Conservation (phyloP, 2,113 vertebrate species). For the Spilogale gracilis region DNA sequence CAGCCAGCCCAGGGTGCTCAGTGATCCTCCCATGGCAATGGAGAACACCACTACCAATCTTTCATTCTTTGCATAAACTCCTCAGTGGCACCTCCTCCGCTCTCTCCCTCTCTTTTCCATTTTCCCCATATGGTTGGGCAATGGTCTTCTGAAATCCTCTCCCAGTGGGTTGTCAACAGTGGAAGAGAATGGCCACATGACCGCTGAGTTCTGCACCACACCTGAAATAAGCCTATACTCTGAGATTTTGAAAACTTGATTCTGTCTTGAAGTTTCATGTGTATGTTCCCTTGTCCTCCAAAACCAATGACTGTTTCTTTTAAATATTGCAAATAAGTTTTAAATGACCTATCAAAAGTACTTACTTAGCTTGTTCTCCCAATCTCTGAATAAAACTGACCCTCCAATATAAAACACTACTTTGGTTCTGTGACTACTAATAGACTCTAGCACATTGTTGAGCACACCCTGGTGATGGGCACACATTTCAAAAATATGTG, state of each 20-base stretch:
- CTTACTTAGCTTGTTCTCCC: neutral
- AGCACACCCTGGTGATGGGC: neutral
- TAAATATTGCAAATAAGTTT: slow-evolving; percentile 17
- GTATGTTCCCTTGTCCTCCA: neutral
- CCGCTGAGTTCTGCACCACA: neutral
- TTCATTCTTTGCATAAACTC: neutral
- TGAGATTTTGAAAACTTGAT: neutral
- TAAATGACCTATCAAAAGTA: slow-evolving; percentile 24
- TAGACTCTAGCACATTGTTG: neutral
- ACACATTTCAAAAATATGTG: neutral
- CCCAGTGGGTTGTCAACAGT: neutral
- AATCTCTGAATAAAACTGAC: neutral
- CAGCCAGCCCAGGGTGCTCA: neutral
- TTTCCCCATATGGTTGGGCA: neutral
- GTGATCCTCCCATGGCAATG: rapidly evolving
- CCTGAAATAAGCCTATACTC: neutral
- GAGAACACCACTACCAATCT: neutral
- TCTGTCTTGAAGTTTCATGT: neutral
- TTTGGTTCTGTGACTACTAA: neutral
- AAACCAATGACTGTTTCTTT: neutral
- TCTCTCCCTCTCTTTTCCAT: neutral
- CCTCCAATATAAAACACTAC: neutral
- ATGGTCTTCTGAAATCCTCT: neutral
- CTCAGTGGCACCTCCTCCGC: neutral
- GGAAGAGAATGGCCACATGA: neutral